phyloP scores from a whole-genome alignment of 2,113 vertebrate genomes.

The Elgaria multicarinata region DNA sequence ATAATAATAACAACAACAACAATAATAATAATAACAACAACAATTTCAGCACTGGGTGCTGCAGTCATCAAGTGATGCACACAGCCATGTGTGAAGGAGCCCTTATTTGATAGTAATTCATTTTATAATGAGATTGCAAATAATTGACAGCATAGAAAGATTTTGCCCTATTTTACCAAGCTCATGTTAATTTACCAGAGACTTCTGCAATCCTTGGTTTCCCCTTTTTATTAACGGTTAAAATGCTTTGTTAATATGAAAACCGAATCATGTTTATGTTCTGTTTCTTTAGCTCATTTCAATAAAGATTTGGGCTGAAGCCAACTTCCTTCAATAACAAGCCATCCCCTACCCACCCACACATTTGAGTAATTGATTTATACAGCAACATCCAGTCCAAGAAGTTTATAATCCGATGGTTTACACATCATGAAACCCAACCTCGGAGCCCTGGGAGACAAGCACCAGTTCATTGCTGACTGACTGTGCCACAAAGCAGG shows the following conservation, averaged over 20 bases:
- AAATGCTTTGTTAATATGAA: background rate
- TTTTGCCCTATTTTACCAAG: background rate
- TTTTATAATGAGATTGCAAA: background rate
- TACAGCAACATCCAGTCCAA: background rate
- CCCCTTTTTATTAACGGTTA: background rate
- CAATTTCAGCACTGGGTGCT: too few species aligned
- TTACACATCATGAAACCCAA: background rate
- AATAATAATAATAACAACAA: too few species aligned
- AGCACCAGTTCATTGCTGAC: background rate
- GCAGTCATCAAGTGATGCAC: background rate
- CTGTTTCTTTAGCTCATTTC: background rate
- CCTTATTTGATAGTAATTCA: background rate
- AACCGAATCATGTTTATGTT: background rate
- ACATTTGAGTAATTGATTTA: background rate
- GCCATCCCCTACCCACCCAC: background rate
- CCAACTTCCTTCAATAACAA: background rate
- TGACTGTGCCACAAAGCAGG: background rate
- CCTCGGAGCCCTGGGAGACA: background rate
- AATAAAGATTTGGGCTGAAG: background rate
- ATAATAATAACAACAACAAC: too few species aligned
- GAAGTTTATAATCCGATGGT: background rate
- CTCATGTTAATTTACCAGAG: background rate
- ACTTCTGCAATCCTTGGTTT: background rate
- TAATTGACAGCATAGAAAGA: background rate
- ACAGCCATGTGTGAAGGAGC: background rate